A percentile compares a stretch with the other conserved stretches of the same genome.
phyloP scores from a whole-genome alignment of 1,140 invertebrate genomes.

The Heterodera schachtii region DNA sequence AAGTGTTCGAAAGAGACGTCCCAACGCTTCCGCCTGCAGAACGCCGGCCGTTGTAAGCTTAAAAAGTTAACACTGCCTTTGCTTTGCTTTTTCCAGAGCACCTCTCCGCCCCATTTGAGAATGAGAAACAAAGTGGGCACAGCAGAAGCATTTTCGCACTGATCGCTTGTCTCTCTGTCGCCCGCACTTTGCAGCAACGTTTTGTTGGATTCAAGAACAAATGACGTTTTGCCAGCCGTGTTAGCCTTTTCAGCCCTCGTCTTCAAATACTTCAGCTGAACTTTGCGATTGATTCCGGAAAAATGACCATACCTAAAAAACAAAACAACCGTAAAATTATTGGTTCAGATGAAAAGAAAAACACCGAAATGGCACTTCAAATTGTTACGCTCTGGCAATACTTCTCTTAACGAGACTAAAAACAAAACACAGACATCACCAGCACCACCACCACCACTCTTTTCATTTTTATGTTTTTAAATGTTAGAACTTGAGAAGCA shows the following conservation, averaged over 20 bases:
- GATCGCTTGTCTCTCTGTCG: conserved; percentile 67
- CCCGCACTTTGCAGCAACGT: background rate
- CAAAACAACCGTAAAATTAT: background rate
- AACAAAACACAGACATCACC: too few relatives aligned
- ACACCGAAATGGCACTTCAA: too few relatives aligned
- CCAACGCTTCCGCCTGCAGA: conserved; percentile 73
- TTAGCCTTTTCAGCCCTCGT: conserved; percentile 44
- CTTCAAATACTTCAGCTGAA: conserved; percentile 99
- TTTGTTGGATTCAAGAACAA: background rate
- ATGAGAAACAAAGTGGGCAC: conserved; percentile 90
- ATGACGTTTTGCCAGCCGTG: background rate
- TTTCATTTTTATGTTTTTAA: too few relatives aligned
- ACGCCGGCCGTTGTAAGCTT: conserved; percentile 35
- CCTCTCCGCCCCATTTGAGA: conserved; percentile 97
- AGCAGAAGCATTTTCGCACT: background rate
- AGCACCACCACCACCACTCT: too few relatives aligned
- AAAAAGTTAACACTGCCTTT: background rate
- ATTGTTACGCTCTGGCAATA: too few relatives aligned
- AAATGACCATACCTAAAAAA: conserved; percentile 91
- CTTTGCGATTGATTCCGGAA: conserved; percentile 98
- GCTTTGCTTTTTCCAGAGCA: conserved; percentile 8
- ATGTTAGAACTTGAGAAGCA: too few relatives aligned
- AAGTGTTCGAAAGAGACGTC: conserved; percentile 96
- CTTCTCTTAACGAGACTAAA: too few relatives aligned
- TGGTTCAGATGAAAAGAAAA: background rate